Conservation (phyloP, 1,140 invertebrate species). For the Samia ricini region DNA sequence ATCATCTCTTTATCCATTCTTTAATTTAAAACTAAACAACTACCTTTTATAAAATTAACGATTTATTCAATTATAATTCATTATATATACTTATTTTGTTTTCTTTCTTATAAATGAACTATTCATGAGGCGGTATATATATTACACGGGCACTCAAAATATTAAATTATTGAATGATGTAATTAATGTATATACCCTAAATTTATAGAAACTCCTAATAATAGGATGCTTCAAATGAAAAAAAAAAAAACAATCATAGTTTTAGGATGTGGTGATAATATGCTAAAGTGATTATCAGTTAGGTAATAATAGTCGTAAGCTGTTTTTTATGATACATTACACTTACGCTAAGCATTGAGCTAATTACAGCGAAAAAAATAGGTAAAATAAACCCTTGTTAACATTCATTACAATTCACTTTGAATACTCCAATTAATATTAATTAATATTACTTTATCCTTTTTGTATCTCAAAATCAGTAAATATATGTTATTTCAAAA, state of each 20-base stretch:
- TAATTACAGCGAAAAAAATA: background rate
- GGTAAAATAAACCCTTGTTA: too few relatives aligned
- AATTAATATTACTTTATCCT: too few relatives aligned
- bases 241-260: too few relatives aligned
- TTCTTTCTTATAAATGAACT: background rate
- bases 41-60: too few relatives aligned
- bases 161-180: slow-evolving; percentile 29
- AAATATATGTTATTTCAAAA: too few relatives aligned
- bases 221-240: slow-evolving; percentile 49
- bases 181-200: slow-evolving; percentile 64
- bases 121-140: background rate
- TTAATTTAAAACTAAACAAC: too few relatives aligned
- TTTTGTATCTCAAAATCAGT: too few relatives aligned
- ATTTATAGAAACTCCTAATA: slow-evolving; percentile 41
- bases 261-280: slow-evolving; percentile 70
- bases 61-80: too few relatives aligned
- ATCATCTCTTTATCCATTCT: slow-evolving; percentile 34
- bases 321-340: slow-evolving; percentile 2
- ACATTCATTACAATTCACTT: too few relatives aligned
- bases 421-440: too few relatives aligned
- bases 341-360: background rate
- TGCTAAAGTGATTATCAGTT: slow-evolving; percentile 50
- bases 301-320: slow-evolving; percentile 1
- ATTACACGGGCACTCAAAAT: slow-evolving; percentile 40
- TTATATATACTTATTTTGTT: background rate